These are phyloP conservation scores for Morone chrysops DNA, from an alignment of 2,113 vertebrate species.

Conservation along the genomic window DNA sequence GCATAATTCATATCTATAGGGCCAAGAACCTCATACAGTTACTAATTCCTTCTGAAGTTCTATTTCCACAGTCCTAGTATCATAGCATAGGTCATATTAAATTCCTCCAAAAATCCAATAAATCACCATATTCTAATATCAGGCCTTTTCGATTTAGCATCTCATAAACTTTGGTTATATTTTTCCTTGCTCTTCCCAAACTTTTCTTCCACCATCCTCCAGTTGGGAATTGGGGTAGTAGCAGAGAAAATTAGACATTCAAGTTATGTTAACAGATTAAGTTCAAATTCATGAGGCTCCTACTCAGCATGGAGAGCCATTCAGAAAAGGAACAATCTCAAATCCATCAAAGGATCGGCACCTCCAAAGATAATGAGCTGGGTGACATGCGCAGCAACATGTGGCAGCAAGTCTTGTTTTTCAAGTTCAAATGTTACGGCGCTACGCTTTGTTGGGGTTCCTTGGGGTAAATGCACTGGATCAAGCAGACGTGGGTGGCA, in stretches of 20 bases:
- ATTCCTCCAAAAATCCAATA: neutral
- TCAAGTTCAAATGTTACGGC: neutral
- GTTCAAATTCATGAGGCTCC: neutral
- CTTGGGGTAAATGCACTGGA: neutral
- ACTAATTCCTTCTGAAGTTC: neutral
- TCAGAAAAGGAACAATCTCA: neutral
- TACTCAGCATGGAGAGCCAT: neutral
- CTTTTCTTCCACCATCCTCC: neutral
- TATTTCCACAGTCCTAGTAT: no score
- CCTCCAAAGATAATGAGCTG: constrained; percentile 30
- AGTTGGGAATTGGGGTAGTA: neutral
- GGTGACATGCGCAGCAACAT: neutral
- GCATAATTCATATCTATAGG: no score
- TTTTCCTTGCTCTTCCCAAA: neutral
- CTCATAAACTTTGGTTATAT: neutral
- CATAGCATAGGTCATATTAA: no score
- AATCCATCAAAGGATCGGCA: constrained; percentile 13
- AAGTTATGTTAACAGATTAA: neutral
- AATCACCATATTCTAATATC: neutral
- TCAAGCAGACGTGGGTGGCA: no score
- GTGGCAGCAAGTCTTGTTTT: neutral
- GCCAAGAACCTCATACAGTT: neutral
- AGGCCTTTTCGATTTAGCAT: neutral
- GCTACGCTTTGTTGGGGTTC: neutral
- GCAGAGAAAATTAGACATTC: neutral